These are phyloP conservation scores for Sebastes wilsoni DNA, from an alignment of 2,797 vertebrate species.

Conservation along the genomic window DNA sequence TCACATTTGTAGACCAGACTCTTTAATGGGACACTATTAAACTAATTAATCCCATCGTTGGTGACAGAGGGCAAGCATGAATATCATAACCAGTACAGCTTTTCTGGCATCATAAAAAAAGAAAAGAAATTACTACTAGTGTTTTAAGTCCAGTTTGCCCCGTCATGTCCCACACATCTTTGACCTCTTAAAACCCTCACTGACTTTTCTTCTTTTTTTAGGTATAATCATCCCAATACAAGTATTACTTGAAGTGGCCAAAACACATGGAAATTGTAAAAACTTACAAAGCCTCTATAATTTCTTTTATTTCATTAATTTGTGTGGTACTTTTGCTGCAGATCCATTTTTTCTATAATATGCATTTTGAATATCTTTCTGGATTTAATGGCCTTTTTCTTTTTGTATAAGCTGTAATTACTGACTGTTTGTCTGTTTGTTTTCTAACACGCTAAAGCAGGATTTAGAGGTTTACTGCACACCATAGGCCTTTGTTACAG, in stretches of 20 bases:
- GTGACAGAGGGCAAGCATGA: not conserved
- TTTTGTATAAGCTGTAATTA: not conserved
- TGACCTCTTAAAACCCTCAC: not conserved
- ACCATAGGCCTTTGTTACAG: not conserved
- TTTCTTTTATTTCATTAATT: accelerated
- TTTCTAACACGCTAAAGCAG: not conserved
- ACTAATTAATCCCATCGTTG: not conserved
- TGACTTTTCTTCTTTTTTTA: not conserved
- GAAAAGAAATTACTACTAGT: accelerated
- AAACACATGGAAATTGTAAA: not conserved
- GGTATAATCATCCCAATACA: not conserved
- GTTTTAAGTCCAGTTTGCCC: not conserved
- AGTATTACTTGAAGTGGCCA: too few species aligned
- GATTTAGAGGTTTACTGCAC: not conserved
- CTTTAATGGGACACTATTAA: not conserved
- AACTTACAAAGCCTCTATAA: not conserved
- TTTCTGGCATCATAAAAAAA: not conserved
- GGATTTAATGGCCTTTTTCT: not conserved
- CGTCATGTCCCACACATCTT: not conserved
- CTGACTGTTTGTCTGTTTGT: too few species aligned
- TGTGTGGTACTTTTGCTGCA: not conserved
- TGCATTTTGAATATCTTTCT: not conserved
- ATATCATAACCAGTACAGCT: not conserved
- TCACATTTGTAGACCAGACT: not conserved
- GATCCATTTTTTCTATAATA: not conserved